Evolutionary conservation across 2,113 vertebrate species (phyloP).

Genomic region (Otolemur garnettii): DNA sequence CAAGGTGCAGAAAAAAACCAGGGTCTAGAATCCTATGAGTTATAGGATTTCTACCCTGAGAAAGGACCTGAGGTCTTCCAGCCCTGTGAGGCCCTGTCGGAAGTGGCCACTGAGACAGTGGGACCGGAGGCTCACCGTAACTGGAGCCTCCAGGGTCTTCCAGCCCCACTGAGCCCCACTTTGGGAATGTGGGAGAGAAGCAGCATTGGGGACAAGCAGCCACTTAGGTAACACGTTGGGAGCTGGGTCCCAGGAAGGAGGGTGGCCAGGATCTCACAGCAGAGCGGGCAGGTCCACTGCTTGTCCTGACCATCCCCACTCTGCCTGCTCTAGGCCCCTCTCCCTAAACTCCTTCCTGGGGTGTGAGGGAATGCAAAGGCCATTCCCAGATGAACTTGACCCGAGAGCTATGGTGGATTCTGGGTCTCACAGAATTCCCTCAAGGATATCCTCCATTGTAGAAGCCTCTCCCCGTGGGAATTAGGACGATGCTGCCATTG

Average conservation of each 20-base stretch:
- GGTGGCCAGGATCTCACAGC: background rate
- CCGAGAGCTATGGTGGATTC: background rate
- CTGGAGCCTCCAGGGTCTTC: background rate
- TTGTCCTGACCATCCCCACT: background rate
- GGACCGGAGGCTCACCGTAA: background rate
- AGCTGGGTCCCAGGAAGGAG: background rate
- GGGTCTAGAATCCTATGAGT: background rate
- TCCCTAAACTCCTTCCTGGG: background rate
- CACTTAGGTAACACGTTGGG: background rate
- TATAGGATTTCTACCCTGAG: background rate
- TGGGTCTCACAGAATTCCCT: background rate
- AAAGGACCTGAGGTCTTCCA: background rate
- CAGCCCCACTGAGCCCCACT: background rate
- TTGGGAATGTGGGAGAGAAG: background rate
- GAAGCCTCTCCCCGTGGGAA: background rate
- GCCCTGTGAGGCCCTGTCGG: background rate
- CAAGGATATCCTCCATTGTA: background rate
- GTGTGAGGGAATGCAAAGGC: background rate
- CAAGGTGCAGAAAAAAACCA: background rate
- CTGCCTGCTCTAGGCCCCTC: background rate
- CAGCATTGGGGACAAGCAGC: background rate
- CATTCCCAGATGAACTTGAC: background rate
- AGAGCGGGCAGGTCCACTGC: background rate
- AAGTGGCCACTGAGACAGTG: background rate
- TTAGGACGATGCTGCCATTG: too few species aligned